These are phyloP conservation scores for Tachina grossa DNA, from an alignment of 2,888 invertebrate species.

Conservation along the genomic window DNA sequence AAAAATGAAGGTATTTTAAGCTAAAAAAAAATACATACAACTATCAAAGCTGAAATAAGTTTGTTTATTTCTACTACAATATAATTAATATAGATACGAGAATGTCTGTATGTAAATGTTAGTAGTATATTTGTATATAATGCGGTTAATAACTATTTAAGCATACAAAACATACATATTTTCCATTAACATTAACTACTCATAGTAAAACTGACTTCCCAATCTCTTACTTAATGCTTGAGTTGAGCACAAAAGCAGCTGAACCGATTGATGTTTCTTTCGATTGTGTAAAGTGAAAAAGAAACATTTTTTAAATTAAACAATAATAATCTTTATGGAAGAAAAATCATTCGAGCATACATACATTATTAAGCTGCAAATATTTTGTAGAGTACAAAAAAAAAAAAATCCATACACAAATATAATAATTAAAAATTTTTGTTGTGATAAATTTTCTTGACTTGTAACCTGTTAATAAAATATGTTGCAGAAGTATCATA, in stretches of 20 bases:
- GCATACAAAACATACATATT: background rate
- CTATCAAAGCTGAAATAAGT: background rate
- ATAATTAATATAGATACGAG: no score
- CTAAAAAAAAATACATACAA: background rate
- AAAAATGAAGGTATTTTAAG: slow-evolving; percentile 3
- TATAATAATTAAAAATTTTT: no score
- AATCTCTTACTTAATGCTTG: slow-evolving; percentile 64
- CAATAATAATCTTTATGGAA: slow-evolving; percentile 18
- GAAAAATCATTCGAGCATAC: slow-evolving; percentile 43
- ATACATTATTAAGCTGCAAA: slow-evolving; percentile 3
- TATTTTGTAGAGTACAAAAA: background rate
- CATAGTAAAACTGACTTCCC: slow-evolving; percentile 47
- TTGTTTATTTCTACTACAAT: no score
- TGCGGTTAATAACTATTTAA: slow-evolving; percentile 54
- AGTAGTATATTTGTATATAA: background rate
- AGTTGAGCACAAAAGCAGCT: slow-evolving; percentile 47
- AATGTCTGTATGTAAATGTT: background rate
- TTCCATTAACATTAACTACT: slow-evolving; percentile 32
- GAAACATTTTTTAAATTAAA: background rate
- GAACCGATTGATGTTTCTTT: background rate
- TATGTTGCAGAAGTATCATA: no score
- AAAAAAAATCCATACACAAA: background rate
- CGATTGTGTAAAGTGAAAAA: slow-evolving; percentile 9
- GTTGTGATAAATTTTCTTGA: no score
- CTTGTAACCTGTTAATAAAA: no score